phyloP scores from a whole-genome alignment of 2,113 vertebrate species.

The Myodes glareolus region DNA sequence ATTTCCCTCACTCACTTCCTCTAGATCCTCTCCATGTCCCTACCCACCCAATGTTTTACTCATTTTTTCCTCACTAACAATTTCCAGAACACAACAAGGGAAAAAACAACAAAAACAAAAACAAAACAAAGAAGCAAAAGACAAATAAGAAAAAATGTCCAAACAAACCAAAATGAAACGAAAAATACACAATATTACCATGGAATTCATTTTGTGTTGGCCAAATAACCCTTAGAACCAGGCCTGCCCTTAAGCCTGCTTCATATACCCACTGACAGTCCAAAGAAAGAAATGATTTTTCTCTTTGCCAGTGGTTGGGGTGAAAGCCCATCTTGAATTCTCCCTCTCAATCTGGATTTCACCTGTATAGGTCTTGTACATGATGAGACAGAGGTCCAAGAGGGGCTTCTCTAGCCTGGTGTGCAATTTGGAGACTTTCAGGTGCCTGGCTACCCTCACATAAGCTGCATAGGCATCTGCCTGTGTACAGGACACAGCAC shows the following conservation, averaged over 20 bases:
- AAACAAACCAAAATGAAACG: neutral
- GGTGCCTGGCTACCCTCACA: too few species aligned
- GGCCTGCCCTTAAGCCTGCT: neutral
- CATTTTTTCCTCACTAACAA: neutral
- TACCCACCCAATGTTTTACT: neutral
- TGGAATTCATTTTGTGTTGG: neutral
- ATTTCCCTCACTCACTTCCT: neutral
- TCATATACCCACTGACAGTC: neutral
- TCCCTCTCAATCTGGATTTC: neutral
- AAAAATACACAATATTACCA: neutral
- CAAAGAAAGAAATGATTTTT: neutral
- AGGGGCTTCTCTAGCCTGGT: too few species aligned
- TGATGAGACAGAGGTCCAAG: too few species aligned
- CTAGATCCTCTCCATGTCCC: neutral
- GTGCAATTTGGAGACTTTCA: too few species aligned
- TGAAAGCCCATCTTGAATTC: neutral
- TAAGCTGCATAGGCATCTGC: too few species aligned
- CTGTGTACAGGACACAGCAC: too few species aligned
- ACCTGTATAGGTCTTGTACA: neutral
- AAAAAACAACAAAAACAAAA: neutral
- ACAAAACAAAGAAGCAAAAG: neutral
- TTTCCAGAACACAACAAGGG: neutral
- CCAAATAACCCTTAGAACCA: neutral
- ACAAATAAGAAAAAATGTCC: neutral
- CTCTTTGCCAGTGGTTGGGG: neutral